Percentiles rank a stretch among this genome's conserved stretches.
Evolutionary conservation across 1,140 invertebrate genomes (phyloP).

Genomic region (Ceratoteleas bidentatus): DNA sequence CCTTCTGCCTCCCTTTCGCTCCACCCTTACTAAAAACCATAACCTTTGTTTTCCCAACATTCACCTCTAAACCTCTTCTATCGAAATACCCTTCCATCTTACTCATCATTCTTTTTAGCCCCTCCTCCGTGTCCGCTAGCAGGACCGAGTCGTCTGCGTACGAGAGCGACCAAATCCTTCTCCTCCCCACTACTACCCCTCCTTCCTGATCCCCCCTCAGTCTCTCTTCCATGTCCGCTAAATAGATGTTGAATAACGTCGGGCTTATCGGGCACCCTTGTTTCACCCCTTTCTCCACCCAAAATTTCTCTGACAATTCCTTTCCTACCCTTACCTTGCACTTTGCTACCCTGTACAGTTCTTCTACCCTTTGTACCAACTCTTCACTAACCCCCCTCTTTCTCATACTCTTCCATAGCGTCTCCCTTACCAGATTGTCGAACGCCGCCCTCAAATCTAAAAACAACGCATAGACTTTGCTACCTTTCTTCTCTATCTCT

Average conservation of each 20-base stretch:
- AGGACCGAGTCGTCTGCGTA: not conserved
- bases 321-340: not conserved
- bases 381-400: not conserved
- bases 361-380: not conserved
- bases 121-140: not conserved
- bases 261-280: not conserved
- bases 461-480: not conserved
- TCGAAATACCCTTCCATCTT: not conserved
- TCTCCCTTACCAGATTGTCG: not conserved
- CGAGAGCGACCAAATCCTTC: not conserved
- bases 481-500: not conserved
- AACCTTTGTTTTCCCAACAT: not conserved
- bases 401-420: not conserved
- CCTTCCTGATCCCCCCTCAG: not conserved
- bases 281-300: conserved; percentile 1
- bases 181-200: not conserved
- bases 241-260: not conserved
- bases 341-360: not conserved
- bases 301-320: not conserved
- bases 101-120: not conserved
- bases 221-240: conserved; percentile 1
- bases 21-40: not conserved
- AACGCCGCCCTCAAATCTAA: not conserved
- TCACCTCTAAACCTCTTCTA: not conserved
- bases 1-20: not conserved